Percentiles rank a stretch among this genome's conserved stretches.
These are phyloP conservation scores for Ochotona princeps DNA, from an alignment of 2,113 vertebrate genomes.

Conservation along the genomic window DNA sequence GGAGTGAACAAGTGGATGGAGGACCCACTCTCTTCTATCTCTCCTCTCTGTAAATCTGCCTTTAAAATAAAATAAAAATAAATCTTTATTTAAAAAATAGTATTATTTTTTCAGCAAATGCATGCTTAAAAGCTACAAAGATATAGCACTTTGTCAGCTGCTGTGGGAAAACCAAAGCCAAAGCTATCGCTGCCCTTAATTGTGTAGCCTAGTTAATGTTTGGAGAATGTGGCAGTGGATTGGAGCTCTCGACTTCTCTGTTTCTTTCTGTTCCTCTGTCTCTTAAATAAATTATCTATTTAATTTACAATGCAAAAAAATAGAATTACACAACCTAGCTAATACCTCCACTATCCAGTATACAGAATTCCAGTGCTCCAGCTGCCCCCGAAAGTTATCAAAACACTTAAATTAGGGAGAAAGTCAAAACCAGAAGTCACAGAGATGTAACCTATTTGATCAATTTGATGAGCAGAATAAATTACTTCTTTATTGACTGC, in stretches of 20 bases:
- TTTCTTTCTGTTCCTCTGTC: too few relatives aligned
- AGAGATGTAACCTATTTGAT: background rate
- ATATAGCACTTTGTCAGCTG: background rate
- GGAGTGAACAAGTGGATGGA: too few relatives aligned
- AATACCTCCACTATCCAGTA: background rate
- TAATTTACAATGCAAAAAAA: too few relatives aligned
- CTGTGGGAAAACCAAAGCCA: slow-evolving; percentile 5
- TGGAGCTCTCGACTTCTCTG: too few relatives aligned
- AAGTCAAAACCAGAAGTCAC: slow-evolving; percentile 8
- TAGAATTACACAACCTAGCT: background rate
- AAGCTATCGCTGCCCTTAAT: background rate
- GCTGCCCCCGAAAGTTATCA: background rate
- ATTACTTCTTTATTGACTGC: slow-evolving; percentile 2
- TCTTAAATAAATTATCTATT: too few relatives aligned
- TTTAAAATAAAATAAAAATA: too few relatives aligned
- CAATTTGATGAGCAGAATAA: background rate
- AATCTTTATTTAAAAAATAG: too few relatives aligned
- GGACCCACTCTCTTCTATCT: too few relatives aligned
- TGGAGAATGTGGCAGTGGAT: too few relatives aligned
- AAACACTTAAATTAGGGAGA: slow-evolving; percentile 1
- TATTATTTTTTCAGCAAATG: background rate
- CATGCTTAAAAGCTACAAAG: background rate
- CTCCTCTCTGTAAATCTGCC: too few relatives aligned
- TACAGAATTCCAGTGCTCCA: background rate
- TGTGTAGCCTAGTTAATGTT: background rate